Base-by-base conservation (phyloP, 2,797 vertebrate genomes). In the Eurystomus glaucurus region DNA sequence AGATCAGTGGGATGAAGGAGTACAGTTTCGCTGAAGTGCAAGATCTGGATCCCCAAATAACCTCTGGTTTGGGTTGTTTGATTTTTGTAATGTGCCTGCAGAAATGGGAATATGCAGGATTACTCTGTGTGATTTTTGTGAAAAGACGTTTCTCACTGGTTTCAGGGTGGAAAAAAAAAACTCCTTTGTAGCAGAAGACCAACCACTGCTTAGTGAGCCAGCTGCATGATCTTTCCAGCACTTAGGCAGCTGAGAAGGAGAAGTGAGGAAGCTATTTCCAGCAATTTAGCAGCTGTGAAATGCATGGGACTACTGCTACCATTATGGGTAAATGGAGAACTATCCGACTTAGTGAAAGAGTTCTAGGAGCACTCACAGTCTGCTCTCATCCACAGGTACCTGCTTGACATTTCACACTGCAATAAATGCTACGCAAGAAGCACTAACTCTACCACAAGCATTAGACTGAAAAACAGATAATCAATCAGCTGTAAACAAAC, bases 371-470 rank as follows among this genome's bases (percentile, higher is more conserved):
- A 41, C 45, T 60, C 60, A 66, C 19, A 85, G 57, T 14, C 72
- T 81, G 69, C 31, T 31, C 65, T 76, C 33, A 78, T n/a, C 69
- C 80, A 86, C 83, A 54, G 69, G 54, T 41, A 68, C 11, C 50
- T 89, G 70, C 69, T 52, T 86, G 80, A 86, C 72, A 90, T 90
- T 90, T 88, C 83, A 90, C 50, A 79, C 41, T 46, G 39, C 37
- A 81, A 23, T n/a, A 90, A 84, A 79, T 13, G 45, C 45, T 57
- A 90, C 28, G 15, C 25, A 78, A 83, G 50, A 85, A 76, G 51
- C 48, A 57, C 45, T 78, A 80, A 71, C 33, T 81, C 61, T 77
- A 82, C 75, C 28, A 31, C 55, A 80, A 90, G 39, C 68, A 60
- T 69, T 28, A 88, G 17, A 68, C n/a, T 52, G 3, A 25, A 46